A percentile compares a stretch with the other conserved stretches of the same genome.
Evolutionary conservation across 1,140 invertebrate genomes (phyloP).

Genomic region (Lepidurus couesii): DNA sequence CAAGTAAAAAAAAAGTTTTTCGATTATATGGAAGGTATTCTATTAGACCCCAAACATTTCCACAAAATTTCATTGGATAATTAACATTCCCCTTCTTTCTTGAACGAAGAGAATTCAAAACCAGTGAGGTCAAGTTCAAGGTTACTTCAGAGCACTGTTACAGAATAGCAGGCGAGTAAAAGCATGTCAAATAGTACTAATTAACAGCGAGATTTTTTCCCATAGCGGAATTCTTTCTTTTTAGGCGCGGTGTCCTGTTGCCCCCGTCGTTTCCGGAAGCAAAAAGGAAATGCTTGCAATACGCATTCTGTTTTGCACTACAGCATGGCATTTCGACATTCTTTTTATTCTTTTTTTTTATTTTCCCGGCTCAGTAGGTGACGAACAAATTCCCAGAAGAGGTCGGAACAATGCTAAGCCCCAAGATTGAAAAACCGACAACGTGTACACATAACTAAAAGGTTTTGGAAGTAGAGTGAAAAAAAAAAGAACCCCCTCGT

Average conservation of each 20-base stretch:
- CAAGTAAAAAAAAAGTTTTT: conserved; percentile 22
- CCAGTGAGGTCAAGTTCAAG: background rate
- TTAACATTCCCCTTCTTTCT: background rate
- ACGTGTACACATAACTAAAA: background rate
- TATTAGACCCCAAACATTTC: background rate
- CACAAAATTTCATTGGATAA: background rate
- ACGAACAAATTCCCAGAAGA: background rate
- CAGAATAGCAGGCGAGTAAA: background rate
- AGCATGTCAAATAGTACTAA: background rate
- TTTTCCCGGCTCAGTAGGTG: background rate
- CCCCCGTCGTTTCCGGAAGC: background rate
- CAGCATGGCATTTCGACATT: background rate
- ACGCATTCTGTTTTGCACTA: background rate
- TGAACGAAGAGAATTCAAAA: background rate
- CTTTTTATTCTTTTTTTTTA: background rate
- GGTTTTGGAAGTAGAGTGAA: background rate
- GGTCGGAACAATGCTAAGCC: background rate
- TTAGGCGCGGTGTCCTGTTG: background rate
- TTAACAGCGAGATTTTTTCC: conserved; percentile 1
- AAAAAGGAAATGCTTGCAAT: background rate
- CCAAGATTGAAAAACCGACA: background rate
- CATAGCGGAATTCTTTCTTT: background rate
- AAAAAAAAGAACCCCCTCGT: background rate
- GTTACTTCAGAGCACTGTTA: background rate
- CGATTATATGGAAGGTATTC: background rate